Percentiles rank a stretch among this genome's conserved stretches.
Conservation (phyloP, 2,113 vertebrate species). For the Pelecanoides urinatrix region DNA sequence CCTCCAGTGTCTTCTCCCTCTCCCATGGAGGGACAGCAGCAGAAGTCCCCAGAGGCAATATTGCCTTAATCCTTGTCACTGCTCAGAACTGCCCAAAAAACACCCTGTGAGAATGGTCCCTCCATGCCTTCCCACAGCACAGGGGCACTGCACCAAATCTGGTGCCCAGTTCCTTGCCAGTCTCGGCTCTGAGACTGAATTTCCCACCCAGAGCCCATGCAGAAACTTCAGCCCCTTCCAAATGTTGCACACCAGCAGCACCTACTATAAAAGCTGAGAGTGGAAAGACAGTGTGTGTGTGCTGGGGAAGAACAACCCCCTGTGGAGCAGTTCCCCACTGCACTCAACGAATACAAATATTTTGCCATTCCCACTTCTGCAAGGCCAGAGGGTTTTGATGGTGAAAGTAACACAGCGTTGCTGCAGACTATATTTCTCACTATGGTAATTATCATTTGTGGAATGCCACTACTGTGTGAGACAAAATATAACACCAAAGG, state of each 20-base stretch:
- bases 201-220: background rate
- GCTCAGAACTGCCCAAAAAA: background rate
- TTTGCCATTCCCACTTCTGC: background rate
- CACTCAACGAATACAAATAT: background rate
- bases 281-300: accelerated
- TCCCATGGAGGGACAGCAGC: background rate
- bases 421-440: background rate
- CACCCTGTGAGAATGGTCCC: background rate
- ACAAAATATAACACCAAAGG: background rate
- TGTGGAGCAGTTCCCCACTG: background rate
- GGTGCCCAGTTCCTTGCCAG: background rate
- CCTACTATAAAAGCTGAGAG: background rate
- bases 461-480: background rate
- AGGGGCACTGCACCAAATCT: background rate
- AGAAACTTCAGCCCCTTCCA: background rate
- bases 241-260: background rate
- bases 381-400: background rate
- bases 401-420: background rate
- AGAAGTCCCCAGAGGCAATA: background rate
- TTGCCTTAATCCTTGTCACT: background rate
- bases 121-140: background rate
- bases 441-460: background rate
- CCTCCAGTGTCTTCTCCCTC: background rate
- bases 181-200: background rate
- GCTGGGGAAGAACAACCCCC: background rate